These are phyloP conservation scores for Neotoxoptera formosana DNA, from an alignment of 1,140 invertebrate species.

Conservation along the genomic window DNA sequence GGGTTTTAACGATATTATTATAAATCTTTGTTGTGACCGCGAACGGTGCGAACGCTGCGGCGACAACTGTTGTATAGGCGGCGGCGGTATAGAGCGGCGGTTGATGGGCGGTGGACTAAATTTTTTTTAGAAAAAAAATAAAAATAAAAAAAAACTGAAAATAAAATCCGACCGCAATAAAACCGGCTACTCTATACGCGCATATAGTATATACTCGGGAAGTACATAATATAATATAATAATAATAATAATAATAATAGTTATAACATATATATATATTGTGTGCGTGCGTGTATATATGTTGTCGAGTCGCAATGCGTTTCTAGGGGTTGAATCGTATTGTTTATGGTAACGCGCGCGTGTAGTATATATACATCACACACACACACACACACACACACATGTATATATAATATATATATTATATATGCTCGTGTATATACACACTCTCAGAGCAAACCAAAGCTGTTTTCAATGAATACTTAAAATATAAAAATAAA, in stretches of 20 bases:
- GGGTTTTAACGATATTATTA: constrained; percentile 53
- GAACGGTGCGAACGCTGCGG: too few species aligned
- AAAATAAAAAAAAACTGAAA: not conserved
- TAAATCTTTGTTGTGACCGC: constrained; percentile 44
- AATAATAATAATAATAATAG: not conserved
- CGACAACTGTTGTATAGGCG: not conserved
- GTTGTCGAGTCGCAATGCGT: not conserved
- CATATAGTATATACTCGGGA: not conserved
- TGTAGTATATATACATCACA: not conserved
- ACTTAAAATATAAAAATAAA: constrained; percentile 4
- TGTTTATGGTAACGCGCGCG: not conserved
- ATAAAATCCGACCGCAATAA: constrained; percentile 42
- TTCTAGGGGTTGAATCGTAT: constrained; percentile 9
- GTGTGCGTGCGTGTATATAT: not conserved
- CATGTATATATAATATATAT: not conserved
- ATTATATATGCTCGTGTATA: not conserved
- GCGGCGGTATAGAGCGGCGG: not conserved
- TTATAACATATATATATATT: not conserved
- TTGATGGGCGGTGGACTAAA: not conserved
- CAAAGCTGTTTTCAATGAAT: constrained; percentile 22
- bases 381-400: too few species aligned
- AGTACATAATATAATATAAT: constrained; percentile 11
- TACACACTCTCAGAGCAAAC: not conserved
- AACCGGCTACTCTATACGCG: not conserved
- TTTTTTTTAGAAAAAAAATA: not conserved